Conservation (phyloP, 2,797 vertebrate genomes). For the Acanthurus tractus region DNA sequence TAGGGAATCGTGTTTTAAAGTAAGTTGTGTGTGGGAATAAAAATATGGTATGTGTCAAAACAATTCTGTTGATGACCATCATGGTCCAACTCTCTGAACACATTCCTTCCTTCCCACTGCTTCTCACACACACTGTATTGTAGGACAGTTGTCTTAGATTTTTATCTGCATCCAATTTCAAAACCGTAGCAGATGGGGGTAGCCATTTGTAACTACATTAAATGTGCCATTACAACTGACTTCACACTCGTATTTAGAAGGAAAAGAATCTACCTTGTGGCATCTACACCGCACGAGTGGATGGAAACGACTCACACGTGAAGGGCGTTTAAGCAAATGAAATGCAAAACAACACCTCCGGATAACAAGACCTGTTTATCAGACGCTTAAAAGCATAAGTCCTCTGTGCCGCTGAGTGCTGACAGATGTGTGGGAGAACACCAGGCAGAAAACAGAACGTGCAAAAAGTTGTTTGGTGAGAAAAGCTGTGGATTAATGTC, state of each 20-base stretch:
- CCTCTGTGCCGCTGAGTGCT: conserved; percentile 15
- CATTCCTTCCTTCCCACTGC: not conserved
- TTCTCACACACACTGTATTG: conserved; percentile 14
- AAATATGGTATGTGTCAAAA: conserved; percentile 2
- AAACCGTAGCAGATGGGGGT: conserved; percentile 47
- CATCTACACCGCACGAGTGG: conserved; percentile 19
- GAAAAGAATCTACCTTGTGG: conserved; percentile 45
- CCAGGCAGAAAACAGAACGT: conserved; percentile 12
- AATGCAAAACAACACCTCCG: conserved; percentile 51
- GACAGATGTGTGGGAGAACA: conserved; percentile 65
- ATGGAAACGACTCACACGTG: conserved; percentile 39
- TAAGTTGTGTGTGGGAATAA: conserved; percentile 5
- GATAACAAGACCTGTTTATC: conserved; percentile 49
- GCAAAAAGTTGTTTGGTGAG: conserved; percentile 11
- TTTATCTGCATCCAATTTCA: conserved; percentile 22
- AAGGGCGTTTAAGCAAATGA: conserved; percentile 39
- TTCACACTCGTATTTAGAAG: conserved; percentile 32
- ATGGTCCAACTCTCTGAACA: conserved; percentile 17
- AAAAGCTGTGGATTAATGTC: conserved; percentile 15
- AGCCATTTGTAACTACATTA: conserved; percentile 40
- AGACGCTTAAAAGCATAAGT: conserved; percentile 33
- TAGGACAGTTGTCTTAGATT: conserved; percentile 19
- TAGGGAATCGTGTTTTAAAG: conserved; percentile 23
- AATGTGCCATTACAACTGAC: conserved; percentile 53
- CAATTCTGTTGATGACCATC: conserved; percentile 20